phyloP scores from a whole-genome alignment of 2,888 invertebrate species.

The Athetis lepigone region DNA sequence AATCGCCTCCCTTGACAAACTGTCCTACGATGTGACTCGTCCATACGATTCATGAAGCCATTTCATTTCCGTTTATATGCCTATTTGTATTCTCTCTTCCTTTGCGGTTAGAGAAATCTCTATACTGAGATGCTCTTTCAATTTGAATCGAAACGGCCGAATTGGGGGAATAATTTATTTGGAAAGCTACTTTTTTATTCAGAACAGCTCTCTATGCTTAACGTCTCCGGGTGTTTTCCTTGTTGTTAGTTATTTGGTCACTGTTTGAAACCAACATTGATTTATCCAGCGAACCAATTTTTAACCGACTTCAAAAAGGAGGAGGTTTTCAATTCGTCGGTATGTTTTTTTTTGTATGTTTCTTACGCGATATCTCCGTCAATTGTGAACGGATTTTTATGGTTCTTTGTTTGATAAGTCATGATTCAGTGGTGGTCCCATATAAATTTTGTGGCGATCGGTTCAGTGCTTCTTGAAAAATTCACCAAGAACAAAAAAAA shows the following conservation, averaged over 20 bases:
- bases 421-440: no score
- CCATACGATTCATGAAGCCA: conserved; percentile 84
- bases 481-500: no score
- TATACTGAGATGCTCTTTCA: conserved; percentile 87
- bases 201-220: conserved; percentile 77
- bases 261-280: conserved; percentile 44
- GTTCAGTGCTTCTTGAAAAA: no score
- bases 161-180: conserved; percentile 87
- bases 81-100: conserved; percentile 87
- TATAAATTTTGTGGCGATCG: no score
- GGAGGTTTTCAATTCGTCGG: no score
- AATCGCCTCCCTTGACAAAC: conserved; percentile 74
- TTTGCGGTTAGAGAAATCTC: conserved; percentile 87
- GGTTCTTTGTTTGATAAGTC: no score
- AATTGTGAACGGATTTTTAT: no score
- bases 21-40: conserved; percentile 76
- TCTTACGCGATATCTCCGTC: no score
- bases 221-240: conserved; percentile 74
- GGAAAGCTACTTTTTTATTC: conserved; percentile 83
- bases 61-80: conserved; percentile 87
- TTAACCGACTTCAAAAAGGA: no score
- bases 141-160: conserved; percentile 88
- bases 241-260: conserved; percentile 70
- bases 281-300: conserved; percentile 12
- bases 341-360: no score